Evolutionary conservation across 2,888 invertebrate species (phyloP).

Genomic region (Stramonita haemastoma): DNA sequence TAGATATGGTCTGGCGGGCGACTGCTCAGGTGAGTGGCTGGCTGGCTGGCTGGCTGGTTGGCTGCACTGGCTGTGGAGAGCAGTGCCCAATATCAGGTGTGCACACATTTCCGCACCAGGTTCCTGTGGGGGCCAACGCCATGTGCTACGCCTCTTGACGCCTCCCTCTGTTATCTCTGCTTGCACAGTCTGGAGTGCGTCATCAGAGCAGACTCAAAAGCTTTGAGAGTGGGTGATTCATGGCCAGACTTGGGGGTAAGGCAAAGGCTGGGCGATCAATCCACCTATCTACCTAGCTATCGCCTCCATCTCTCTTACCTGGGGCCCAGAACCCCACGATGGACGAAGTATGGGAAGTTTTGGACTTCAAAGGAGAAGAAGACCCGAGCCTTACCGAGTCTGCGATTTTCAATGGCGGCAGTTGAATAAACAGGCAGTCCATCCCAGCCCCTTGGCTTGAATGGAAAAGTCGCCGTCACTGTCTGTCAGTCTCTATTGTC

Average conservation of each 20-base stretch:
- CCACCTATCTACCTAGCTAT: neutral
- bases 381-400: neutral
- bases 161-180: conserved; percentile 11
- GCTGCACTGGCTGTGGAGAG: neutral
- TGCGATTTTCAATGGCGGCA: too few relatives aligned
- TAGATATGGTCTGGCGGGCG: neutral
- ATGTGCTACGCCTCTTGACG: conserved; percentile 22
- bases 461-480: too few relatives aligned
- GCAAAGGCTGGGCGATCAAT: neutral
- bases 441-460: too few relatives aligned
- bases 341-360: neutral
- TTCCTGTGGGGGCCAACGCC: neutral
- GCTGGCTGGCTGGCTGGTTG: neutral
- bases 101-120: neutral
- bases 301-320: neutral
- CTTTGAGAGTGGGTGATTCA: neutral
- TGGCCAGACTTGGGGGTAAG: neutral
- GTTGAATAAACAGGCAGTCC: too few relatives aligned
- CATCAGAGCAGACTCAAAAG: neutral
- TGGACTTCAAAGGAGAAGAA: neutral
- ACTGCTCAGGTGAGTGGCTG: neutral
- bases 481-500: too few relatives aligned
- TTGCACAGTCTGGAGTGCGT: conserved; percentile 1
- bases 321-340: neutral
- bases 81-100: neutral